Conservation (phyloP, 1,140 invertebrate species). For the Macrobrachium rosenbergii region DNA sequence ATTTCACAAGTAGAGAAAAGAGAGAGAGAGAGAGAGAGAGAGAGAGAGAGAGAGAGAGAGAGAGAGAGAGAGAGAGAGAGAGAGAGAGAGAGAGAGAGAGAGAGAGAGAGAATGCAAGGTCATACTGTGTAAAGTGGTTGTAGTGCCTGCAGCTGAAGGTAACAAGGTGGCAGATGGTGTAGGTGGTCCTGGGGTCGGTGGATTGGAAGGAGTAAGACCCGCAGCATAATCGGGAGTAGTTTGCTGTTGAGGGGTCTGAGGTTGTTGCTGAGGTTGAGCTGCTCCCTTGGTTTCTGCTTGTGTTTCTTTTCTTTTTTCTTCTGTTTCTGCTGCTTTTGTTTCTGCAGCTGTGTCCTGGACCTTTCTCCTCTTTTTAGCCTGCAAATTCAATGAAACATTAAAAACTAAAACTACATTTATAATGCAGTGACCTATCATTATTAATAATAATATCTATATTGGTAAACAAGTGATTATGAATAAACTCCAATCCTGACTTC, state of each 20-base stretch:
- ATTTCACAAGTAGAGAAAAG: background rate
- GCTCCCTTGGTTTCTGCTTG: conserved; percentile 71
- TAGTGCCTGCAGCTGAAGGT: conserved; percentile 31
- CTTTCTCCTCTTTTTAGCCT: conserved; percentile 77
- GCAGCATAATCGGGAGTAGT: conserved; percentile 83
- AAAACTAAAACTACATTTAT: too few species aligned
- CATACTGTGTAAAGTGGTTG: conserved; percentile 48
- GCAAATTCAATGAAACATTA: conserved; percentile 74
- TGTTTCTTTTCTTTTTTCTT: conserved; percentile 65
- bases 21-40: too few species aligned
- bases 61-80: too few species aligned
- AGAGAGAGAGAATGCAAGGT: background rate
- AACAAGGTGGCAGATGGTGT: conserved; percentile 59
- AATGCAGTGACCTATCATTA: too few species aligned
- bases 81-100: too few species aligned
- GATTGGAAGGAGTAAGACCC: conserved; percentile 75
- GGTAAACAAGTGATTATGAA: too few species aligned
- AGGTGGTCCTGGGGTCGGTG: conserved; percentile 68
- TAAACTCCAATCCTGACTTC: too few species aligned
- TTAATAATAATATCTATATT: too few species aligned
- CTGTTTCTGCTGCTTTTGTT: conserved; percentile 64
- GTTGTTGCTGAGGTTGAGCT: conserved; percentile 61
- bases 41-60: too few species aligned
- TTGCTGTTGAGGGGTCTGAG: conserved; percentile 67
- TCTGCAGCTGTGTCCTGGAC: conserved; percentile 72